A percentile compares a stretch with the other conserved stretches of the same genome.
Conservation (phyloP, 2,797 vertebrate genomes). For the Scleropages formosus region DNA sequence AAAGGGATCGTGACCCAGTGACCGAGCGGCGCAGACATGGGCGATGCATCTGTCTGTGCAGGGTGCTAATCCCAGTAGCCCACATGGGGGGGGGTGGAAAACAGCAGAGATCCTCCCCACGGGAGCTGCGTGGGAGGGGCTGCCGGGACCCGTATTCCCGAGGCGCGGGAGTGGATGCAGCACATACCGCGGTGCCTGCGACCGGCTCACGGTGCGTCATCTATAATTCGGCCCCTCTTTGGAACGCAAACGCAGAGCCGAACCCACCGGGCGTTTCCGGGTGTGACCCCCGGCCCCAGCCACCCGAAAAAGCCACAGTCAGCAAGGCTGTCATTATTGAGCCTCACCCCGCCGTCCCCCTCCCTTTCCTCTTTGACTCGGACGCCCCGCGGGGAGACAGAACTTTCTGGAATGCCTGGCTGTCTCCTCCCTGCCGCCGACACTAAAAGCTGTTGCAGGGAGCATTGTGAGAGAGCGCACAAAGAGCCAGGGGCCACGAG, state of each 20-base stretch:
- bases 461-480: not conserved
- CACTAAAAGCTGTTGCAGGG: not conserved
- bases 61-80: not conserved
- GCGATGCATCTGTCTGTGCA: not conserved
- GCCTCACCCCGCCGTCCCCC: not conserved
- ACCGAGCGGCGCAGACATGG: not conserved
- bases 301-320: not conserved
- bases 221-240: not conserved
- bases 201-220: not conserved
- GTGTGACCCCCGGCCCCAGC: not conserved
- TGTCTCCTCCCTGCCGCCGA: not conserved
- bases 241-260: not conserved
- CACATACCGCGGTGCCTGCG: not conserved
- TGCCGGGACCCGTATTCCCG: not conserved
- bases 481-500: not conserved
- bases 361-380: not conserved
- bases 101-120: not conserved
- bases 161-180: not conserved
- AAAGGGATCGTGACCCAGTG: slow-evolving; percentile 16
- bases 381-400: not conserved
- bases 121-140: not conserved
- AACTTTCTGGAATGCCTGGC: not conserved
- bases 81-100: not conserved
- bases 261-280: not conserved
- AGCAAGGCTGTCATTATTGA: slow-evolving; percentile 14